Base-by-base conservation (phyloP, 2,113 vertebrate species). In the Gobius niger region DNA sequence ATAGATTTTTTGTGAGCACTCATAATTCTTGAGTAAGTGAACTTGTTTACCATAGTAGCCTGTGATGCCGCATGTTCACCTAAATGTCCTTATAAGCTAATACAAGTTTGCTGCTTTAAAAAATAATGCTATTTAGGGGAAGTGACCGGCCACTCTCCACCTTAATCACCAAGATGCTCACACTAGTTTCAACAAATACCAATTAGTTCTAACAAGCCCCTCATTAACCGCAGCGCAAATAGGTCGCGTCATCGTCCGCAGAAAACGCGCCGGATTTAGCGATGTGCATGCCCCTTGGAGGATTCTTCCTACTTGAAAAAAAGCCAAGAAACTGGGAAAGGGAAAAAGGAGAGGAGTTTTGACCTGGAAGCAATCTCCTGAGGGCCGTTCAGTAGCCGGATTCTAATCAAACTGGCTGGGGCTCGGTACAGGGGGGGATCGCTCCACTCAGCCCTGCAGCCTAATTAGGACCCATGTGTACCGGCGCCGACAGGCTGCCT, bases 401-500 rank as follows among this genome's bases (percentile, higher is more conserved):
- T 80, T 82, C 82, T 88, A 85, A 89, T 83, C 82, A 87, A 83
- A 84, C 78, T 80, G 68, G 85, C 86, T 88, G 78, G 54, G 81
- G 85, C 80, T 82, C 52, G 86, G 85, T 88, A 83, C 76, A 77
- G 5, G 49, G 5, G 49, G 77, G 82, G 86, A 80, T 79, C 76
- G 77, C 87, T 79, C 81, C 80, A 83, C 82, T 82, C 85, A 90
- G 78, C 84, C 87, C 85, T 74, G 67, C 72, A 82, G 87, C 85
- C 85, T 92, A 91, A 92, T 92, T 89, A 89, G 85, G 87, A 88
- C 88, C 86, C 85, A 82, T 87, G 87, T 85, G 90, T 84, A 82
- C 88, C 68, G 40, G 56, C 77, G 78, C 7, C 69, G 76, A 73
- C 68, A 60, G 77, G 83, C 47, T 82, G 77, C 74, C 57, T 74